phyloP scores from a whole-genome alignment of 2,888 invertebrate species.

The Microchrysa polita region DNA sequence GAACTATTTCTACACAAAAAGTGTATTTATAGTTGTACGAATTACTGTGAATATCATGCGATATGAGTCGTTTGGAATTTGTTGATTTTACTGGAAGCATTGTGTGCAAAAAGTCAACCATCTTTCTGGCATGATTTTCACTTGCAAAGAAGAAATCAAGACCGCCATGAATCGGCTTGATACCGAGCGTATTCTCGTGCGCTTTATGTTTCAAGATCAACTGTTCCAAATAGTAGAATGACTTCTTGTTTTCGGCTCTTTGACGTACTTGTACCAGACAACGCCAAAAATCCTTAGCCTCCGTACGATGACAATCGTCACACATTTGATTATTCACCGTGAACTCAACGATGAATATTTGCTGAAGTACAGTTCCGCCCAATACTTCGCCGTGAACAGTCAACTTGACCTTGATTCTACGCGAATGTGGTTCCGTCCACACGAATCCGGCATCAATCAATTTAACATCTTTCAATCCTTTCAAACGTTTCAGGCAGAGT shows the following conservation, averaged over 20 bases:
- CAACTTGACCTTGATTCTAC: conserved; percentile 93
- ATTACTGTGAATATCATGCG: conserved; percentile 97
- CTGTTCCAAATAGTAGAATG: conserved; percentile 97
- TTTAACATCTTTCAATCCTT: conserved; percentile 87
- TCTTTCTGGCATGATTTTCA: conserved; percentile 90
- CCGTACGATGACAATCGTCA: conserved; percentile 94
- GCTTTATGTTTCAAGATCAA: conserved; percentile 94
- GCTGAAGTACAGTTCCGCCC: conserved; percentile 90
- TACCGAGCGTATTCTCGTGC: conserved; percentile 88
- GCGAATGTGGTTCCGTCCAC: conserved; percentile 99
- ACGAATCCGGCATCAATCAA: conserved; percentile 96
- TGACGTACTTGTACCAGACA: conserved; percentile 90
- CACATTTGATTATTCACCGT: conserved; percentile 94
- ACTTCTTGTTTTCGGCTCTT: conserved; percentile 92
- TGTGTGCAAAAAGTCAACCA: conserved; percentile 91
- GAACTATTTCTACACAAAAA: conserved; percentile 93
- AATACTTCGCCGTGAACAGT: conserved; percentile 96
- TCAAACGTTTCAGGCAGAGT: conserved; percentile 91
- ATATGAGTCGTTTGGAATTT: conserved; percentile 93
- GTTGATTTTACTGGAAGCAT: conserved; percentile 89
- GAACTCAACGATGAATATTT: conserved; percentile 95
- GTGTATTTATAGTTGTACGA: conserved; percentile 96
- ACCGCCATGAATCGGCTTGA: conserved; percentile 87
- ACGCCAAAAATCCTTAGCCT: conserved; percentile 98
- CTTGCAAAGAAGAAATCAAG: conserved; percentile 93